Conservation (phyloP, 2,113 vertebrate genomes). For the Pyrgilauda ruficollis region DNA sequence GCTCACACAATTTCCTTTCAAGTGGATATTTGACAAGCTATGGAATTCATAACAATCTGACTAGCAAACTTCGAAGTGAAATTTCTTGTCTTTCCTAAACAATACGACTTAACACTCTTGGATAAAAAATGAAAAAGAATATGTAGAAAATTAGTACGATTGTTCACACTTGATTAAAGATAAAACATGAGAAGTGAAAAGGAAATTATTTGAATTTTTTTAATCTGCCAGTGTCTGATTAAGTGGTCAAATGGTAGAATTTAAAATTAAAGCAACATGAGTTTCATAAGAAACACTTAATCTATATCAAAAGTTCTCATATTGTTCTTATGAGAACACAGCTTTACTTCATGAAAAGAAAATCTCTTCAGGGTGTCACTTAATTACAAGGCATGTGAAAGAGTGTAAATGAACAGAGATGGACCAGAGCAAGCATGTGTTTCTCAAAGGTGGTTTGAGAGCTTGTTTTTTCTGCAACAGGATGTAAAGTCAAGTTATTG, state of each 20-base stretch:
- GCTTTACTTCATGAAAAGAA: neutral
- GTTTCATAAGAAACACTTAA: neutral
- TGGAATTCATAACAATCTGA: neutral
- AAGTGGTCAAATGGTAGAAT: neutral
- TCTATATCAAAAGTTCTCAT: neutral
- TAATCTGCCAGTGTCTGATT: neutral
- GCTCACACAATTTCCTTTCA: neutral
- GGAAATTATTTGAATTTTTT: neutral
- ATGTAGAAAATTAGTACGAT: neutral
- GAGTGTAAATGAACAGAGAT: neutral
- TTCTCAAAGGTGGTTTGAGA: neutral
- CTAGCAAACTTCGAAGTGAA: neutral
- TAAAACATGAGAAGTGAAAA: neutral
- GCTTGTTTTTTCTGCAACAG: neutral
- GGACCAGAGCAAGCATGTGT: neutral
- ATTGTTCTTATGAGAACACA: neutral
- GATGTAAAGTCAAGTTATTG: neutral
- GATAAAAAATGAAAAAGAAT: neutral
- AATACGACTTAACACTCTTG: neutral
- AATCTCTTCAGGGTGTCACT: neutral
- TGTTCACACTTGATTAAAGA: conserved; percentile 32
- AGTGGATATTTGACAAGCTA: neutral
- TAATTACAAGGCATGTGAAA: neutral
- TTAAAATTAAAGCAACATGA: neutral
- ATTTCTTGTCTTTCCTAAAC: neutral